phyloP scores from a whole-genome alignment of 1,140 invertebrate species.

The Heterodera schachtii region DNA sequence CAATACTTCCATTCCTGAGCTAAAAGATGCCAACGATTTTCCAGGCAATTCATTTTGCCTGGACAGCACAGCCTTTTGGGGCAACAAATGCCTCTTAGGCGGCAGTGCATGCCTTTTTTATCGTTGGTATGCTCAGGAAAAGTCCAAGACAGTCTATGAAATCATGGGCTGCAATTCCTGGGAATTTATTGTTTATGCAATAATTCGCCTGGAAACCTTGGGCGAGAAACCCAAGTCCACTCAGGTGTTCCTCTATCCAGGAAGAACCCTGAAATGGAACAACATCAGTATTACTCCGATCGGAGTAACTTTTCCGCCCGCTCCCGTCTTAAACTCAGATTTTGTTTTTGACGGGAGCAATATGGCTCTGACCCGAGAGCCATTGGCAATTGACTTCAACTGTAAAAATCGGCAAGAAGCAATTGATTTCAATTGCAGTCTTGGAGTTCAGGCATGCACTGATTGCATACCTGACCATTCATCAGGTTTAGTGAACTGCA shows the following conservation, averaged over 20 bases:
- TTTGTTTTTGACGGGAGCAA: background rate
- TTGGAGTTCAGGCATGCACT: background rate
- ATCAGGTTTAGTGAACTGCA: background rate
- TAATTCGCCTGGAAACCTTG: background rate
- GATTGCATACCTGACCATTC: background rate
- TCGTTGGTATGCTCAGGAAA: background rate
- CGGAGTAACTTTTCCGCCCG: background rate
- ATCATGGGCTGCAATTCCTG: background rate
- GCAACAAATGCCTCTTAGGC: background rate
- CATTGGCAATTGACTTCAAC: background rate
- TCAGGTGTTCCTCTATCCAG: background rate
- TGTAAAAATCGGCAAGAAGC: background rate
- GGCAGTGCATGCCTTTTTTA: background rate
- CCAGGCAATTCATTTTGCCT: conserved; percentile 18
- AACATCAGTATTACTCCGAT: conserved; percentile 6
- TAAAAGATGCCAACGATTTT: background rate
- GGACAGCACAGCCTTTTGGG: conserved; percentile 9
- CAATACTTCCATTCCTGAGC: background rate
- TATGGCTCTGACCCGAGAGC: background rate
- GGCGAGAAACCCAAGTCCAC: background rate
- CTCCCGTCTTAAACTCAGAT: background rate
- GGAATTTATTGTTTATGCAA: background rate
- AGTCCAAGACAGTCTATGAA: background rate
- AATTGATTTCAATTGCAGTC: background rate
- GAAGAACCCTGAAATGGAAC: background rate